Percentiles rank a stretch among this genome's conserved stretches.
These are phyloP conservation scores for Drosophila quadrilineata DNA, from an alignment of 1,140 invertebrate genomes.

Conservation along the genomic window DNA sequence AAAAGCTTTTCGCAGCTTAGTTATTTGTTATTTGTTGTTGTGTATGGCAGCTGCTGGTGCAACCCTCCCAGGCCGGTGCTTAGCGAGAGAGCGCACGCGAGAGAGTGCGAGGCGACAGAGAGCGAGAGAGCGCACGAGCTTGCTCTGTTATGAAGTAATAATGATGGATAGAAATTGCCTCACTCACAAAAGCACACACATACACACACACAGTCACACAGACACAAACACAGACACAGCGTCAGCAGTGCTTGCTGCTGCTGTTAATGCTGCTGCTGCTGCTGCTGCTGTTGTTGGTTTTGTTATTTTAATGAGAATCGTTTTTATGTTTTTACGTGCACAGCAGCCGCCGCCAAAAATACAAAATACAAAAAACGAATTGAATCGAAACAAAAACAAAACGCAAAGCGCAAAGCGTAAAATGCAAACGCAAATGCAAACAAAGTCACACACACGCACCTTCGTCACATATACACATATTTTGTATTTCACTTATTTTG, in stretches of 20 bases:
- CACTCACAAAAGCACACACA: conserved; percentile 8
- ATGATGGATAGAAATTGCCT: conserved; percentile 48
- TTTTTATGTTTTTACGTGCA: conserved; percentile 34
- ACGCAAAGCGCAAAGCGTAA: conserved; percentile 11
- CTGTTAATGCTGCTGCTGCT: background rate
- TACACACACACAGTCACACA: background rate
- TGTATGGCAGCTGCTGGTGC: conserved; percentile 8
- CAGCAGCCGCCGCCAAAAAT: conserved; percentile 38
- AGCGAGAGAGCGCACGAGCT: conserved; percentile 14
- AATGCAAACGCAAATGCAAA: conserved; percentile 1
- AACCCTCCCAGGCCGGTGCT: conserved; percentile 14
- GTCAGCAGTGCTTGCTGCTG: conserved; percentile 9
- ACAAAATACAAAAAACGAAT: conserved; percentile 15
- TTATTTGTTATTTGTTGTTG: conserved; percentile 14
- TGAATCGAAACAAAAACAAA: too few relatives aligned
- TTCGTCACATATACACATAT: background rate
- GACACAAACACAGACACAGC: conserved; percentile 26
- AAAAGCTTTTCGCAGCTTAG: conserved; percentile 22
- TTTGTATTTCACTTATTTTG: too few relatives aligned
- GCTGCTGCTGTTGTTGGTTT: conserved; percentile 21
- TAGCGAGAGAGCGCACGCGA: conserved; percentile 12
- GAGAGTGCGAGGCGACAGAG: background rate
- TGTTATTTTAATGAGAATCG: conserved; percentile 36
- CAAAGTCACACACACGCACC: conserved; percentile 13
- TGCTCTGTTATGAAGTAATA: conserved; percentile 65